Base-by-base conservation (phyloP, 2,113 vertebrate genomes). In the Sorex araneus region DNA sequence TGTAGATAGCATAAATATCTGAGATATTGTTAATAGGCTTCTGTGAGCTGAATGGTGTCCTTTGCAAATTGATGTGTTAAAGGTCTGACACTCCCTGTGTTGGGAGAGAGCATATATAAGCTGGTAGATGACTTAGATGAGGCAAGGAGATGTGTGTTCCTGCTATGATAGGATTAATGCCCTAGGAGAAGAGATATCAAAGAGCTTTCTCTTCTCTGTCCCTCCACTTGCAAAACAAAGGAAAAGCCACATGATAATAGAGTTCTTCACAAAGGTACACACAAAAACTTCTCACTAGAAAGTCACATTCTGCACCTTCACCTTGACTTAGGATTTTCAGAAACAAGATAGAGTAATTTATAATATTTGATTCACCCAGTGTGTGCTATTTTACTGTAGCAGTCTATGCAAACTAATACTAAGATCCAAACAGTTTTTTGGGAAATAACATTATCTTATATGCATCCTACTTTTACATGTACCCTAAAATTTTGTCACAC, bases 251-350 rank as follows among this genome's bases (percentile, higher is more conserved):
- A 0, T 50, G 70, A 57, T 11, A 3, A 69, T 3, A 66, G 3
- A 74, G 11, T 12, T 50, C 19, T 67, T 16, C 36, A 30, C 5
- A 74, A 40, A 73, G 43, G 25, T 23, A 77, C 23, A 9, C 57
- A 60, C 57, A 60, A 43, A 40, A 8, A 47, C 16, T 19, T 36
- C 13, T 69, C 21, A 9, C 30, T 40, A 86, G n/a, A 80, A 67
- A 57, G 12, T 1, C 0, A 27, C 47, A 1, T 3, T 34, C 11
- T 70, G 47, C 18, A 74, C 7, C 34, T 89, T 77, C 18, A 74
- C 7, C 34, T 89, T 77, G 3, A 78, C 90, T 88, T 94, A 36
- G n/a, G 63, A 79, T 30, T 64, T 87, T 23, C 9, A 60, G 4
- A 82, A 60, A 1, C 23, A 30, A 57, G 81, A 93, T 70, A 87